Evolutionary conservation across 2,113 vertebrate genomes (phyloP).

Genomic region (Salvelinus sp.): DNA sequence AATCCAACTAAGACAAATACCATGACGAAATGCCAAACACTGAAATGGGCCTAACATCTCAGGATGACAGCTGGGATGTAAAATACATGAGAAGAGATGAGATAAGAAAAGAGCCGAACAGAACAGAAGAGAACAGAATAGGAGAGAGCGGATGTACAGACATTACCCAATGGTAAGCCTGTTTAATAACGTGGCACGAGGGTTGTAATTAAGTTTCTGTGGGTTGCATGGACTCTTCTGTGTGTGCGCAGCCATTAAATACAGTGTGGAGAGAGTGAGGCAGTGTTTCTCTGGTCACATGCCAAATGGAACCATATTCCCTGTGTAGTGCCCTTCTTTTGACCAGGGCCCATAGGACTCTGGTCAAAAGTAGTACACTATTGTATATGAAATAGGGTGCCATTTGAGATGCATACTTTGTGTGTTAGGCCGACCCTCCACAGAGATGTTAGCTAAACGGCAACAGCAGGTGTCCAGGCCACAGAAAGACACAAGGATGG

Average conservation of each 20-base stretch:
- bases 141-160: constrained; percentile 15
- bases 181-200: constrained; percentile 42
- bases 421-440: constrained; percentile 32
- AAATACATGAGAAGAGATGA: constrained; percentile 29
- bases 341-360: constrained; percentile 10
- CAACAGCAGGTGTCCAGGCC: constrained; percentile 74
- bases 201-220: constrained; percentile 45
- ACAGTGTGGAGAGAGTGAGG: constrained; percentile 1
- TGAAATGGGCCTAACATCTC: constrained; percentile 18
- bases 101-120: not conserved
- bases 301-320: too few species aligned
- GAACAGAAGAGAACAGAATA: constrained; percentile 5
- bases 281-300: constrained; percentile 38
- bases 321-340: too few species aligned
- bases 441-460: constrained; percentile 69
- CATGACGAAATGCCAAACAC: too few species aligned
- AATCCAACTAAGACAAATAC: too few species aligned
- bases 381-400: constrained; percentile 39
- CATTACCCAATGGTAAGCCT: constrained; percentile 33
- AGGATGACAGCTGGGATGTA: constrained; percentile 33
- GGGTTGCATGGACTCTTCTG: constrained; percentile 8
- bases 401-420: not conserved
- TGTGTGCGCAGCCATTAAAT: constrained; percentile 12
- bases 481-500: constrained; percentile 43
- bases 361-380: constrained; percentile 28